Conservation (phyloP, 2,113 vertebrate species). For the Actenoides hombroni region DNA sequence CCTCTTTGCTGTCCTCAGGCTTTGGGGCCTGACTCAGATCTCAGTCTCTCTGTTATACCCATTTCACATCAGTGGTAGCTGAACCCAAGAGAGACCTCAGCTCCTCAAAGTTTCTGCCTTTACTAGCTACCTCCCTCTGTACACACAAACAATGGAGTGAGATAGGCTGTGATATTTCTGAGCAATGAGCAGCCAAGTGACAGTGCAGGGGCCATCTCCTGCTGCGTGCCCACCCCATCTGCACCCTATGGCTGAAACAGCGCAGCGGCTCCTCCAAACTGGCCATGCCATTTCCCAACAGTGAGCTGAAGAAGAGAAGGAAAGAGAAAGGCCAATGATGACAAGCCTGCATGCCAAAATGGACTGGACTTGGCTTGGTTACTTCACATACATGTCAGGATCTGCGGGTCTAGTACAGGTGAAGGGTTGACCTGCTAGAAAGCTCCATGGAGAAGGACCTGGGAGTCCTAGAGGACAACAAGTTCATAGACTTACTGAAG, state of each 20-base stretch:
- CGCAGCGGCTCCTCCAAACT: rapidly evolving
- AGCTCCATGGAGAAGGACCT: too few species aligned
- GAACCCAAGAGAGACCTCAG: background rate
- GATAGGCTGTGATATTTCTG: background rate
- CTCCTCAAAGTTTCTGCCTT: background rate
- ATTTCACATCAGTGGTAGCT: background rate
- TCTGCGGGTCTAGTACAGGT: background rate
- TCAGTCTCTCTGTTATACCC: background rate
- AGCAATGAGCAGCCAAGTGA: background rate
- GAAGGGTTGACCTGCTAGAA: too few species aligned
- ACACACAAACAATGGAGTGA: background rate
- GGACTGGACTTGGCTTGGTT: background rate
- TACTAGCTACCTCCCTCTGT: background rate
- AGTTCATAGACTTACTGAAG: too few species aligned
- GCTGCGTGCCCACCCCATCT: rapidly evolving
- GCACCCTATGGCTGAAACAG: background rate
- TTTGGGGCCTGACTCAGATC: background rate
- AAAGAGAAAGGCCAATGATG: background rate
- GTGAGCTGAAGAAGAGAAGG: background rate
- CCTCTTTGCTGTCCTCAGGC: too few species aligned
- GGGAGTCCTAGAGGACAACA: too few species aligned
- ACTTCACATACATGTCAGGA: background rate
- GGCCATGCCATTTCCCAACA: background rate
- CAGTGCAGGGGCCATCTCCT: background rate
- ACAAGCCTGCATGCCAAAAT: background rate